A percentile compares a stretch with the other conserved stretches of the same genome.
Conservation (phyloP, 2,113 vertebrate species). For the Phaethornis superciliosus region DNA sequence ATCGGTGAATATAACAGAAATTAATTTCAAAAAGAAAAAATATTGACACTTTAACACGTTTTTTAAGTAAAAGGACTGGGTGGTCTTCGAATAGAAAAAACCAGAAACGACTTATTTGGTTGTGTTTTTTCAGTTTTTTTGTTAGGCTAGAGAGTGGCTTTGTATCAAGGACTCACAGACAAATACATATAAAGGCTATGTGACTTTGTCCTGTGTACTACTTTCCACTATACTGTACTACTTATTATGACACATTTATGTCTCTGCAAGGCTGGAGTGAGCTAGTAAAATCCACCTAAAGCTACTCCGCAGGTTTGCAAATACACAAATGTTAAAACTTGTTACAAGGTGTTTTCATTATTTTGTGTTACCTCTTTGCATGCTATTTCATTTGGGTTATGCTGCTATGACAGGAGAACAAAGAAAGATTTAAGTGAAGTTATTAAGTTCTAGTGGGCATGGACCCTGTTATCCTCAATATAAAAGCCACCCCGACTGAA, state of each 20-base stretch:
- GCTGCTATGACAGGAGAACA: background rate
- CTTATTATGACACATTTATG: background rate
- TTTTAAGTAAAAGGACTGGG: background rate
- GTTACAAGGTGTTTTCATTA: background rate
- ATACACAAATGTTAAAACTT: background rate
- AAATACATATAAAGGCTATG: background rate
- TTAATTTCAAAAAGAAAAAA: background rate
- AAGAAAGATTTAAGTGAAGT: background rate
- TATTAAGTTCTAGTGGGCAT: background rate
- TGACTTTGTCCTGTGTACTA: background rate
- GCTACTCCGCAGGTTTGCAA: background rate
- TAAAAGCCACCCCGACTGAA: background rate
- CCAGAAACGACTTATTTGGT: background rate
- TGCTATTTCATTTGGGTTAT: background rate
- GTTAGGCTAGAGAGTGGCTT: background rate
- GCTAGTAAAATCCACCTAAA: background rate
- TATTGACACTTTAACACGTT: background rate
- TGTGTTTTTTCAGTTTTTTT: background rate
- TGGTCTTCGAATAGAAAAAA: background rate
- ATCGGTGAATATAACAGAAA: background rate
- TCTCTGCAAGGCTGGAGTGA: background rate
- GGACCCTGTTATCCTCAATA: background rate
- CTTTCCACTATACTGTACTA: too few relatives aligned
- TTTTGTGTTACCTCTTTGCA: background rate
- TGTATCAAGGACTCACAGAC: background rate